These are phyloP conservation scores for Myrmecophaga tridactyla DNA, from an alignment of 2,113 vertebrate genomes.

Conservation along the genomic window DNA sequence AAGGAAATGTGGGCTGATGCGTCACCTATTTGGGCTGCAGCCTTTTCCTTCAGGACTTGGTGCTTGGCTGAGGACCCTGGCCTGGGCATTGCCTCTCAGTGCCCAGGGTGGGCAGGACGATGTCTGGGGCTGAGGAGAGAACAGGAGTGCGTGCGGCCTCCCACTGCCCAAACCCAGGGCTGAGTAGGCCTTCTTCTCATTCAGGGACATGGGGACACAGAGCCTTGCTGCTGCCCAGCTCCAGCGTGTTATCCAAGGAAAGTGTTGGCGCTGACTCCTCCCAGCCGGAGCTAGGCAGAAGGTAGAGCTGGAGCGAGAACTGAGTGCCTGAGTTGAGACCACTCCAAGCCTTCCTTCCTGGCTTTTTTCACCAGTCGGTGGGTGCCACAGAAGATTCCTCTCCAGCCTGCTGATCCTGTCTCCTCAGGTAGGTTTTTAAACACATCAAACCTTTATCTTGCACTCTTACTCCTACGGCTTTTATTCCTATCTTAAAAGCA, in stretches of 20 bases:
- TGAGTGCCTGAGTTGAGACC: not conserved
- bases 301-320: not conserved
- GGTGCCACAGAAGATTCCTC: not conserved
- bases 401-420: not conserved
- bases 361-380: not conserved
- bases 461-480: too few relatives aligned
- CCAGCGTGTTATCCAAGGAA: not conserved
- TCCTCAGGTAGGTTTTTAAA: not conserved
- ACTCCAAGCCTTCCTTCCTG: not conserved
- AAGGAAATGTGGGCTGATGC: rapidly evolving
- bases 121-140: not conserved
- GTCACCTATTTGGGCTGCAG: not conserved
- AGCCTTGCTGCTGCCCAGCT: not conserved
- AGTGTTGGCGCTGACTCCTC: not conserved
- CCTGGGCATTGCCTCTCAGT: not conserved
- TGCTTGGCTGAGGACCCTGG: not conserved
- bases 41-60: not conserved
- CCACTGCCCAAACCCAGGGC: not conserved
- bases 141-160: not conserved
- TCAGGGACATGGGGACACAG: not conserved
- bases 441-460: not conserved
- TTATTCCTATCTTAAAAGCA: not conserved
- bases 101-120: not conserved
- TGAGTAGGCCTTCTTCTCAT: not conserved
- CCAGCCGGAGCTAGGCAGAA: not conserved